A percentile compares a stretch with the other conserved stretches of the same genome.
Conservation (phyloP, 1,140 invertebrate genomes). For the Drosophila sp. region DNA sequence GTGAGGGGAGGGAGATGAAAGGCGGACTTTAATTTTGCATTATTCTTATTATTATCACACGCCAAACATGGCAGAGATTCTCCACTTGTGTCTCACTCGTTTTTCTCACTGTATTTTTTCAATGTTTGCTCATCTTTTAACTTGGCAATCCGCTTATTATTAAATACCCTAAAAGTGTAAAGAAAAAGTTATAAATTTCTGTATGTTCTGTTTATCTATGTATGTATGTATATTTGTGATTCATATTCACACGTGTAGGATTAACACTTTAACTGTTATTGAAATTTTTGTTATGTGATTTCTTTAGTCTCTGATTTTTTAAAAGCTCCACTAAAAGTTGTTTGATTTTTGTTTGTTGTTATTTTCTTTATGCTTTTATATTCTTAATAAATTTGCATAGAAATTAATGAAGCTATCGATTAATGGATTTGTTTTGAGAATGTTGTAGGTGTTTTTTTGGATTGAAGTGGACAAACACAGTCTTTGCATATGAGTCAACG, state of each 20-base stretch:
- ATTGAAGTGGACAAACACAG: slow-evolving; percentile 7
- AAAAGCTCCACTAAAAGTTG: slow-evolving; percentile 14
- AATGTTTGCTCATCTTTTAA: slow-evolving; percentile 53
- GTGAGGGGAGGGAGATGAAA: slow-evolving; percentile 9
- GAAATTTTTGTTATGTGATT: slow-evolving; percentile 3
- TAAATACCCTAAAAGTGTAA: slow-evolving; percentile 33
- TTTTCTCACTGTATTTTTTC: slow-evolving; percentile 34
- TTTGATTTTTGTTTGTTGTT: slow-evolving; percentile 9
- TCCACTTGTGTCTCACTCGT: slow-evolving; percentile 12
- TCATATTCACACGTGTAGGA: slow-evolving; percentile 22
- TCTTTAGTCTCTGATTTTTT: not conserved
- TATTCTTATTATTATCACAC: slow-evolving; percentile 58
- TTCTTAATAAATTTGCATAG: slow-evolving; percentile 37
- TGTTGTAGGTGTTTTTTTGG: slow-evolving; percentile 14
- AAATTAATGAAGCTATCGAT: slow-evolving; percentile 22
- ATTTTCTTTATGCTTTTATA: slow-evolving; percentile 4
- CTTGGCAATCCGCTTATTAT: slow-evolving; percentile 26
- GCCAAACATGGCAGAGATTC: slow-evolving; percentile 36
- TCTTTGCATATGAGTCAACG: not conserved
- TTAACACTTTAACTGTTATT: slow-evolving; percentile 18
- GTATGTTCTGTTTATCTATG: no score
- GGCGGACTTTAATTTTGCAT: slow-evolving; percentile 55
- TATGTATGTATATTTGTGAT: not conserved
- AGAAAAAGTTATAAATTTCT: slow-evolving; percentile 17
- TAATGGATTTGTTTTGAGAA: slow-evolving; percentile 22